Base-by-base conservation (phyloP, 23 tunicate genomes). In the Trididemnum nubilum region DNA sequence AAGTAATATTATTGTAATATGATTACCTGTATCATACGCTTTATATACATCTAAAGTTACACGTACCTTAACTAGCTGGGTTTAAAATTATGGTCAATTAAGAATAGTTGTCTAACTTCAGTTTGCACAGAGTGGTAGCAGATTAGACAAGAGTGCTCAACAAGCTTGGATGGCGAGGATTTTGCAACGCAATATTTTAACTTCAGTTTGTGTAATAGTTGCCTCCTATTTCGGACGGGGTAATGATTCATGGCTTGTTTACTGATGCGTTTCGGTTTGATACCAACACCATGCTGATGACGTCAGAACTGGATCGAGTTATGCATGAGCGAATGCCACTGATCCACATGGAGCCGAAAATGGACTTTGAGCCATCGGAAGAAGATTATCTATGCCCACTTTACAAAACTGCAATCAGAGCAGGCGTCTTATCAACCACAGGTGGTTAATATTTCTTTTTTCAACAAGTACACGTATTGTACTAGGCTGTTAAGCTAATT, bases 351-450 rank as follows among this genome's bases (percentile, higher is more conserved):
- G 90, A 88, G 44, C 98, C 98, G 1, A 81, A 88, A 57, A 88
- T 94, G 94, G 98, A 94, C 73, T 94, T 94, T 71, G 66, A 81
- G 1, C 83, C 94, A 9, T 90, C 94, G 15, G 86, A 35, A 30
- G 87, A 74, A 51, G 94, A 94, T 34, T 94, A 94, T 81, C 76
- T 36, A 24, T 94, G 98, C 69, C 98, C 98, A 19, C 54, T 94
- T 59, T 94, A 94, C 44, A 94, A 94, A 67, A 89, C 92, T 0
- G 87, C 84, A 19, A 87, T 89, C 1, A 73, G 98, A 1, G 94
- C 92, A 0, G 98, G 98, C 19, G 94, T 94, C 19, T 82, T 94
- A 31, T 94, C 98, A 36, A 94, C 98, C 1, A 94, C 98, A 61
- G 98, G 97, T 91, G 25, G 54, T 15, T 44, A 7, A 9, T 7